Percentiles rank a stretch among this genome's conserved stretches.
Conservation (phyloP, 2,113 vertebrate genomes). For the Lipophrys pholis region DNA sequence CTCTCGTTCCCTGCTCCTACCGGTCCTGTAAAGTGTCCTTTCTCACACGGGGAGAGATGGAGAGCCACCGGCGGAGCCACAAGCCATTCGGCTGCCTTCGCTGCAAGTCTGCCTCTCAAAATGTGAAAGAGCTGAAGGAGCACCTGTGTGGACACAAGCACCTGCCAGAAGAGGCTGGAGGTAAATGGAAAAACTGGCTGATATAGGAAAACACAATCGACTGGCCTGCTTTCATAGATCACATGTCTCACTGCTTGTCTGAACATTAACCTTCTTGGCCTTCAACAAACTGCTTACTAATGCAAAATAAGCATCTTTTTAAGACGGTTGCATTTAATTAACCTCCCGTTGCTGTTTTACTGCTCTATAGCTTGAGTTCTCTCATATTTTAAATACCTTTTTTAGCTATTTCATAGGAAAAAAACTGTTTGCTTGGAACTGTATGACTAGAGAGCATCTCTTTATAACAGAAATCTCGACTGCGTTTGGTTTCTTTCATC, state of each 20-base stretch:
- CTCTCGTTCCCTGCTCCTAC: slow-evolving; percentile 79
- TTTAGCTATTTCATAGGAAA: too few species aligned
- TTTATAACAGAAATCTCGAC: not conserved
- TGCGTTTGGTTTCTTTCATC: slow-evolving; percentile 7
- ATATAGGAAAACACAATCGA: not conserved
- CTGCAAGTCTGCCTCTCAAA: slow-evolving; percentile 84
- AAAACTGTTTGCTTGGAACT: too few species aligned
- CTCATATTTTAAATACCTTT: too few species aligned
- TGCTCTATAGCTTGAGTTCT: too few species aligned
- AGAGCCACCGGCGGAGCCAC: slow-evolving; percentile 82
- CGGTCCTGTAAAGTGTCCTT: slow-evolving; percentile 83
- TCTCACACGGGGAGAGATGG: slow-evolving; percentile 81
- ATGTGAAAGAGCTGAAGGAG: slow-evolving; percentile 82
- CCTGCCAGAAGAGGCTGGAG: slow-evolving; percentile 1
- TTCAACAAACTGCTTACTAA: too few species aligned
- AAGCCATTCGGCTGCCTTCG: slow-evolving; percentile 86
- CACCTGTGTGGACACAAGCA: slow-evolving; percentile 78
- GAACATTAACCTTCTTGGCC: too few species aligned
- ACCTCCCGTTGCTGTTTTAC: too few species aligned
- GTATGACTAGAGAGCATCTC: too few species aligned
- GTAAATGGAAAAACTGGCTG: slow-evolving; percentile 13
- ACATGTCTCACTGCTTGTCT: too few species aligned
- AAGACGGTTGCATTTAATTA: too few species aligned
- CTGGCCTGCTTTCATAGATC: too few species aligned
- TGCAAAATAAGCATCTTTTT: too few species aligned